A percentile compares a stretch with the other conserved stretches of the same genome.
These are phyloP conservation scores for Odontothrips loti DNA, from an alignment of 2,888 invertebrate species.

Conservation along the genomic window DNA sequence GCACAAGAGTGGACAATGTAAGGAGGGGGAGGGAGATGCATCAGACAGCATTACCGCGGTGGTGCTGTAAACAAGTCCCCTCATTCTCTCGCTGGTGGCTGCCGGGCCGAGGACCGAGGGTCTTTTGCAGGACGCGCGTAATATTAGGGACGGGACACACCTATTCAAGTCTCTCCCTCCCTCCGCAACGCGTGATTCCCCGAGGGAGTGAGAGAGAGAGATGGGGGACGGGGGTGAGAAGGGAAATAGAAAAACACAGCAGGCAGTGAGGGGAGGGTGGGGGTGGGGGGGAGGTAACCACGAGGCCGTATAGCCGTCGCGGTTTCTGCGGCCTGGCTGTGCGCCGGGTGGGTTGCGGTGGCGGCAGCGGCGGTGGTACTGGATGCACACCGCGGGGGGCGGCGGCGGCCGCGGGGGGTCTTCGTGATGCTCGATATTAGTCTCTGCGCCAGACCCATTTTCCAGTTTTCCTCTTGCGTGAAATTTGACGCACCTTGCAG, in stretches of 20 bases:
- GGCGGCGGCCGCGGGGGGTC: background rate
- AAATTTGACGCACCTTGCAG: conserved; percentile 12
- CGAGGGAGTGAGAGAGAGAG: background rate
- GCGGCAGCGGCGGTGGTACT: too few species aligned
- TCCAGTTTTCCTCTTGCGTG: conserved; percentile 14
- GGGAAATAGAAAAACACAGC: too few species aligned
- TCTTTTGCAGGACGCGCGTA: background rate
- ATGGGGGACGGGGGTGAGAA: too few species aligned
- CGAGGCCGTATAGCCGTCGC: background rate
- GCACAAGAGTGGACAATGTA: background rate
- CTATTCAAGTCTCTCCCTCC: background rate
- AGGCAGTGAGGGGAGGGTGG: too few species aligned
- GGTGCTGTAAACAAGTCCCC: conserved; percentile 20
- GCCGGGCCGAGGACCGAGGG: too few species aligned
- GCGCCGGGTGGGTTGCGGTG: too few species aligned
- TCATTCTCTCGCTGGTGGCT: background rate
- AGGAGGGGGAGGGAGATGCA: background rate
- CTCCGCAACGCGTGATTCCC: background rate
- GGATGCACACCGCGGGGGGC: too few species aligned
- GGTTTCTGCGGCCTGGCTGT: background rate
- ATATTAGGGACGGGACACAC: conserved; percentile 21
- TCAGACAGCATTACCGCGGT: background rate
- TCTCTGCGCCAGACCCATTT: background rate
- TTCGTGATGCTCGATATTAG: background rate
- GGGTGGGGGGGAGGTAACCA: too few species aligned